Conservation (phyloP, 2,888 invertebrate genomes). For the Abrostola triplasia region DNA sequence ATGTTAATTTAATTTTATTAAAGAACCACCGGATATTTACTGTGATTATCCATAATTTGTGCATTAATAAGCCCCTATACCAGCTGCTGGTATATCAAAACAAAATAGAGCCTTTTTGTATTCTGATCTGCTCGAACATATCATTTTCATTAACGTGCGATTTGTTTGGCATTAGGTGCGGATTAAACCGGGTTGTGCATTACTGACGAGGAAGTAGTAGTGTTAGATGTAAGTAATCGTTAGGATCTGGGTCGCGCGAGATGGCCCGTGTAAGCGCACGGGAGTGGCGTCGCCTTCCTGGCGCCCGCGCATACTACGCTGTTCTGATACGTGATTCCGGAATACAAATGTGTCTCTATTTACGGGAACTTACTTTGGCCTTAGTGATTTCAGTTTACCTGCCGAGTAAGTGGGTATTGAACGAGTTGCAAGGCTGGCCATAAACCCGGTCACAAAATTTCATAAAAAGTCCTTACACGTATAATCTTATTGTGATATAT, state of each 20-base stretch:
- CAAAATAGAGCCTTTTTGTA: neutral
- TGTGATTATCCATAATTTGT: constrained; percentile 12
- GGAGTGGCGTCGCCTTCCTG: constrained; percentile 71
- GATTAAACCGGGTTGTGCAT: constrained; percentile 59
- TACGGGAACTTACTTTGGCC: neutral
- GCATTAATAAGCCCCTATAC: neutral
- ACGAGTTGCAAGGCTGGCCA: no score
- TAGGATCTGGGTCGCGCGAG: constrained; percentile 69
- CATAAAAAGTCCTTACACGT: no score
- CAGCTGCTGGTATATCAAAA: neutral
- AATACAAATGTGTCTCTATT: neutral
- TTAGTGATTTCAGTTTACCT: no score
- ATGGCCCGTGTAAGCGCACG: constrained; percentile 67
- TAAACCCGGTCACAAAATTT: no score
- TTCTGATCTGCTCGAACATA: no score
- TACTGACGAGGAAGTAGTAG: constrained; percentile 67
- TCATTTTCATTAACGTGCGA: constrained; percentile 18
- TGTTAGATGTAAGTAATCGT: constrained; percentile 61
- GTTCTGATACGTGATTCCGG: constrained; percentile 4
- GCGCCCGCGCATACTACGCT: constrained; percentile 50
- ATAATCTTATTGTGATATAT: no score
- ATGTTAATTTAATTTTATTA: constrained; percentile 24
- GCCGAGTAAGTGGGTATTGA: no score
- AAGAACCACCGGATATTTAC: constrained; percentile 33
- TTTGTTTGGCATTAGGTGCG: constrained; percentile 45